Base-by-base conservation (phyloP, 37 sponge, comb jelly and placozoan genomes). In the Diacarnus erythraeanus region DNA sequence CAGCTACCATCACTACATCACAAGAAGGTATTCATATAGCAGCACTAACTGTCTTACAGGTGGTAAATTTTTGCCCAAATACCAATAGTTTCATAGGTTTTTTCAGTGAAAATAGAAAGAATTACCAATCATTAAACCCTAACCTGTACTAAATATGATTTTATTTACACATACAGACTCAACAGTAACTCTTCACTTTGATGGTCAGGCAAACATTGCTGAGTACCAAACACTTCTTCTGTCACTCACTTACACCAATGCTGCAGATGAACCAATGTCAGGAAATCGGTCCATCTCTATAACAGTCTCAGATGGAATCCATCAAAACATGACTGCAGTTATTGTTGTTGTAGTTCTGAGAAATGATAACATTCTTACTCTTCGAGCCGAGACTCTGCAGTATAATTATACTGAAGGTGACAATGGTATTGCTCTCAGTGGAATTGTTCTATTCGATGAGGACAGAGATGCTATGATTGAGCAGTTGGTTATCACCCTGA, bases 241-340 rank as follows among this genome's bases (percentile, higher is more conserved):
- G 2, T 71, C 83, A 21, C 42, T 88, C 10, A 57, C 43, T 8
- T 88, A 82, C 57, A 42, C 26, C 47, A 88, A 88, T 59, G 36
- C 27, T 9, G 71, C 36, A n/a, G 42, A 26, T 51, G 88, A 88
- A 37, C 79, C 83, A 1, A 64, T 39, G 2, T 83, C 88, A 22
- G 83, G 78, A 22, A 69, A 65, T 26, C 66, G 56, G 39, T 36
- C 71, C 29, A 86, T 64, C 37, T 44, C 65, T 37, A 43, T 86
- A 9, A 63, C 63, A 5, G 58, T 84, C 38, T 77, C 35, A 27
- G 90, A 89, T 68, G 90, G 85, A 3, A 31, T 75, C 33, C 79
- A 72, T 41, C 63, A 73, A 40, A 59, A 79, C 25, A 25, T 63
- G 25, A 64, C 84, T 23, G 68, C 38, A n/a, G 58, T 57, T 2